Percentiles rank a stretch among this genome's conserved stretches.
These are phyloP conservation scores for Drosophila bifasciata DNA, from an alignment of 1,140 invertebrate species.

Conservation along the genomic window DNA sequence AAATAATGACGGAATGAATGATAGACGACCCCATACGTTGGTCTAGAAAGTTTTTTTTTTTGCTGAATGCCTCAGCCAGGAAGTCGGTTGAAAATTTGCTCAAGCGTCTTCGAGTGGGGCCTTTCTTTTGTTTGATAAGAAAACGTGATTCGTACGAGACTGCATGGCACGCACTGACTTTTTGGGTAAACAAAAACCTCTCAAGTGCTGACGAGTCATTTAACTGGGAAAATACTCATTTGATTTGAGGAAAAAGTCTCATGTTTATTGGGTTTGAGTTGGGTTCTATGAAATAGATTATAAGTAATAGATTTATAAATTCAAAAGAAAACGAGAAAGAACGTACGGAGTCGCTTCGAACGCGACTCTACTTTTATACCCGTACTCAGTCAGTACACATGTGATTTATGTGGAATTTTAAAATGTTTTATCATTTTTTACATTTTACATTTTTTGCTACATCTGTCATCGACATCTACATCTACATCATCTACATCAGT, in stretches of 20 bases:
- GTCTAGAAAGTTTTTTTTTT: constrained; percentile 65
- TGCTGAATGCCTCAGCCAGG: constrained; percentile 23
- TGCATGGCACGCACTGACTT: constrained; percentile 27
- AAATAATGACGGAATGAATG: constrained; percentile 28
- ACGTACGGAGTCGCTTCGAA: too few relatives aligned
- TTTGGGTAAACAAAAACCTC: constrained; percentile 25
- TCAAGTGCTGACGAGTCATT: constrained; percentile 35
- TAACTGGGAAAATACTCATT: constrained; percentile 21
- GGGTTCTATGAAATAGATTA: constrained; percentile 14
- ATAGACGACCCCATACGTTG: constrained; percentile 2
- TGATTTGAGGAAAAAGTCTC: not conserved
- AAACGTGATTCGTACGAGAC: constrained; percentile 55
- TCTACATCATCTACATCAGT: too few relatives aligned
- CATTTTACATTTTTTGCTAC: too few relatives aligned
- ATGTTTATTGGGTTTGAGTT: not conserved
- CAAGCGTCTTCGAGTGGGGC: constrained; percentile 17
- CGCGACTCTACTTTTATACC: too few relatives aligned
- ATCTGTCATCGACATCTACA: too few relatives aligned
- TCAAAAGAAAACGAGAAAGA: not conserved
- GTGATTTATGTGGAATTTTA: too few relatives aligned
- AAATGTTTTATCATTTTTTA: too few relatives aligned
- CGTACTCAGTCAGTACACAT: too few relatives aligned
- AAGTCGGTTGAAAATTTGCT: constrained; percentile 24
- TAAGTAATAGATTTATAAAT: constrained; percentile 11
- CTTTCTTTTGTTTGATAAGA: constrained; percentile 52